phyloP scores from a whole-genome alignment of 2,888 invertebrate genomes.

The Pyrrhia umbra region DNA sequence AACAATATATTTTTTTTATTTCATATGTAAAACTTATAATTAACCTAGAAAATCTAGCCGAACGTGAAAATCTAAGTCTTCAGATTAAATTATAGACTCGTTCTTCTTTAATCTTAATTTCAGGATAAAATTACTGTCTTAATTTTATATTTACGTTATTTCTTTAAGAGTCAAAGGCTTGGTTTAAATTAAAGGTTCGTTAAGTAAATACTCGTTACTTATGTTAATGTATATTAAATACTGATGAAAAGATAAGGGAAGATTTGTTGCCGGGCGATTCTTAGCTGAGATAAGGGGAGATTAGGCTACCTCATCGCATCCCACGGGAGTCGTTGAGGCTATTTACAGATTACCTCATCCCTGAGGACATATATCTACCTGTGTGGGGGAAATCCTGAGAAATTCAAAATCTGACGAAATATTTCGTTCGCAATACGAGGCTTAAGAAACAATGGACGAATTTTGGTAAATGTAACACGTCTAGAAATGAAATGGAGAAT shows the following conservation, averaged over 20 bases:
- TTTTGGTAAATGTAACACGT: too few relatives aligned
- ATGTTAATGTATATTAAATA: slow-evolving; percentile 41
- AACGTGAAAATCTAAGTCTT: slow-evolving; percentile 21
- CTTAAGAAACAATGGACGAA: too few relatives aligned
- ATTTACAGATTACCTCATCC: slow-evolving; percentile 26
- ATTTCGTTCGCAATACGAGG: too few relatives aligned
- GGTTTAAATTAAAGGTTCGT: slow-evolving; percentile 47
- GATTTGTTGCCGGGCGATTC: slow-evolving; percentile 36
- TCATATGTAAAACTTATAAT: too few relatives aligned
- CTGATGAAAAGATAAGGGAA: slow-evolving; percentile 41
- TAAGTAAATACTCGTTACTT: slow-evolving; percentile 32
- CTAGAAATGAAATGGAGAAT: too few relatives aligned
- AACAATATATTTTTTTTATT: too few relatives aligned
- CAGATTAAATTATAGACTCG: slow-evolving; percentile 23
- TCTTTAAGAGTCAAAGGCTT: slow-evolving; percentile 28
- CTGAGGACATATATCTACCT: background rate
- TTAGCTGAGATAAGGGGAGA: slow-evolving; percentile 21
- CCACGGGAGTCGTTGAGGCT: slow-evolving; percentile 4
- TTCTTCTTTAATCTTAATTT: slow-evolving; percentile 47
- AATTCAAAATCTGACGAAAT: background rate
- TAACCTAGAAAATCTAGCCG: slow-evolving; percentile 1
- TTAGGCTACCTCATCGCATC: slow-evolving; percentile 4
- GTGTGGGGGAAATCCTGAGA: slow-evolving; percentile 18
- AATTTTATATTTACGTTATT: slow-evolving; percentile 43
- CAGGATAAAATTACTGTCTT: slow-evolving; percentile 34